Evolutionary conservation across 2,888 invertebrate genomes (phyloP), one percentile per base, ranked within the genome.

Genomic region (Oxytorus armatus): DNA sequence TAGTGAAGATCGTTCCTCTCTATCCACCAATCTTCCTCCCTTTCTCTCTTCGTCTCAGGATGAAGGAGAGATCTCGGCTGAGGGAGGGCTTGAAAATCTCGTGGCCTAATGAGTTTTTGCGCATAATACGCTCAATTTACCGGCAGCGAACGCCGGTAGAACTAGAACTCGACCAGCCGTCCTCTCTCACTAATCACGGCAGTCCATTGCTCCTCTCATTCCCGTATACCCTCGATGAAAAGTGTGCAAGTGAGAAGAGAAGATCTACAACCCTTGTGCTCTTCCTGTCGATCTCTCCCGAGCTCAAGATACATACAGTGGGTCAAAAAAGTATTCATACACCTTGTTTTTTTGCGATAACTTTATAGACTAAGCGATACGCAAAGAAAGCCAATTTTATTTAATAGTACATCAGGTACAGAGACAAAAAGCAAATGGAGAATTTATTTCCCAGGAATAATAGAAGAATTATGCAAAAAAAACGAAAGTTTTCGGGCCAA

Each of bases 101-200:
- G 73, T 78, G 61, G 66, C 75, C 79, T 84, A 81, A 82, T 84
- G 83, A 85, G 77, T 85, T 84, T 85, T 86, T 84, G 70, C 82
- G 84, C 57, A 82, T 82, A 82, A 85, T 85, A 84, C 82, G 81
- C 82, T 83, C 82, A 84, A 85, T 87, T 86, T 85, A 84, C 85
- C 59, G 57, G 72, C 69, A 70, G 65, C 44, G 33, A 53, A 16
- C 23, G 21, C 10, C 53, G 25, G 70, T 65, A 36, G 63, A 72
- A 70, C 63, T 63, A 75, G 76, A 75, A 75, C 49, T 55, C 55
- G 23, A 61, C 51, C 47, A 55, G 29, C 36, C 42, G 65, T 53
- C n/a, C 59, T 59, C 51, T 53, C 51, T n/a, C 79, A 76, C 70
- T 76, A 76, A 79, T 79, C 66, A 76, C 72, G 53, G 47, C 29